Evolutionary conservation across 2,113 vertebrate species (phyloP).

Genomic region (Zapus hudsonius): DNA sequence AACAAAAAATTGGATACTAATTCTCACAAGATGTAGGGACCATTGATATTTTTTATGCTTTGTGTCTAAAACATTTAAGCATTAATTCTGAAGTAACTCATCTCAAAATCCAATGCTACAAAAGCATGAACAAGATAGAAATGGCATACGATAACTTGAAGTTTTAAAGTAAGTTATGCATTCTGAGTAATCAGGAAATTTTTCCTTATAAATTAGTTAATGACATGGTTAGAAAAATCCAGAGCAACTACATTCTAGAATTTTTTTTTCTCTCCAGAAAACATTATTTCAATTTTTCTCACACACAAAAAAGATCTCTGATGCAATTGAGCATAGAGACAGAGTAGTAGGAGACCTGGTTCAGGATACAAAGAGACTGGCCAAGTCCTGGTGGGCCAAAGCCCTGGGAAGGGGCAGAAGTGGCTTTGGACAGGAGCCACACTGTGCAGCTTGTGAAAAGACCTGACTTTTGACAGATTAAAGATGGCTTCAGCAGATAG

Average conservation of each 20-base stretch:
- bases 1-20: not conserved
- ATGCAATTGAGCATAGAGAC: conserved; percentile 51
- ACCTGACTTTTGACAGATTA: conserved; percentile 45
- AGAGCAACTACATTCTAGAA: not conserved
- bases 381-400: not conserved
- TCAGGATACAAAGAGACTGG: conserved; percentile 52
- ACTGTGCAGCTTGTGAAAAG: not conserved
- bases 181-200: not conserved
- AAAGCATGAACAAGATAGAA: not conserved
- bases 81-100: not conserved
- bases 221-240: not conserved
- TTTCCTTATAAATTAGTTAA: not conserved
- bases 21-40: not conserved
- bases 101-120: not conserved
- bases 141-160: not conserved
- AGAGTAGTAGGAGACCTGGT: too few species aligned
- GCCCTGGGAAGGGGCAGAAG: conserved; percentile 57
- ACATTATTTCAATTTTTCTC: too few species aligned
- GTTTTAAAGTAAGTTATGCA: not conserved
- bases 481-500: conserved; percentile 69
- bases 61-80: not conserved
- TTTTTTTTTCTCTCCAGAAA: not conserved
- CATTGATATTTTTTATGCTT: not conserved
- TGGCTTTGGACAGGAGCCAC: conserved; percentile 55
- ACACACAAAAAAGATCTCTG: too few species aligned